Evolutionary conservation across 2,797 vertebrate genomes (phyloP), one percentile per base, ranked within the genome.

Genomic region (Crocidura indochinensis): DNA sequence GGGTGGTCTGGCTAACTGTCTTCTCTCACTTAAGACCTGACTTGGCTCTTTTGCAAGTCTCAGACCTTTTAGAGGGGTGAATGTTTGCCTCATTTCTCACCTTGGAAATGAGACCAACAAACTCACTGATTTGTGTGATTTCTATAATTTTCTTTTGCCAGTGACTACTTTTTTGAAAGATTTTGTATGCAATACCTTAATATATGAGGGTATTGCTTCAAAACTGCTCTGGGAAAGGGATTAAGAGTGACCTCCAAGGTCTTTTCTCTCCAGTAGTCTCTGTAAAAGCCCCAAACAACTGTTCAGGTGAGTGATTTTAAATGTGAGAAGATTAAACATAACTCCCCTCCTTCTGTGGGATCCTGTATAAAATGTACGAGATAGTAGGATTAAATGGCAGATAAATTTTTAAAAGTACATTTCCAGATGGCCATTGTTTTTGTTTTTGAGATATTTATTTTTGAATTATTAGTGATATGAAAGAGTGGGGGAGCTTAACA

Each of bases 391-490:
- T 26, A 82, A 53, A 24, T 56, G 68, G 8, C 49, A 7, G 4
- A 0, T 17, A 1, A n/a, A 31, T 51, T 86, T 93, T 74, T 4
- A 29, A 90, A 90, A 82, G 72, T 22, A 51, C 67, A 51, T 67
- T 93, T 22, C n/a, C 27, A 85, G 81, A 80, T 47, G 3, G 6
- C 38, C 69, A 22, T 65, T 44, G 2, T 62, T 84, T 51, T 74
- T 82, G 44, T 72, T 90, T 65, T 56, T 62, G 10, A 44, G 29
- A 68, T 80, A 19, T 71, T 80, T 92, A 49, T 71, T 71, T 71
- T 67, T 31, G 83, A 71, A 93, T 69, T 73, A 82, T 68, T 86
- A 44, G 26, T 31, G 78, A 76, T 83, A 47, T 49, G 69, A 86
- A 91, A 90, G n/a, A 53, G 68, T 15, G 5, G 5, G 38, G 22